Percentiles rank a stretch among this genome's conserved stretches.
phyloP scores from a whole-genome alignment of 2,797 vertebrate genomes.

The Tamandua tetradactyla region DNA sequence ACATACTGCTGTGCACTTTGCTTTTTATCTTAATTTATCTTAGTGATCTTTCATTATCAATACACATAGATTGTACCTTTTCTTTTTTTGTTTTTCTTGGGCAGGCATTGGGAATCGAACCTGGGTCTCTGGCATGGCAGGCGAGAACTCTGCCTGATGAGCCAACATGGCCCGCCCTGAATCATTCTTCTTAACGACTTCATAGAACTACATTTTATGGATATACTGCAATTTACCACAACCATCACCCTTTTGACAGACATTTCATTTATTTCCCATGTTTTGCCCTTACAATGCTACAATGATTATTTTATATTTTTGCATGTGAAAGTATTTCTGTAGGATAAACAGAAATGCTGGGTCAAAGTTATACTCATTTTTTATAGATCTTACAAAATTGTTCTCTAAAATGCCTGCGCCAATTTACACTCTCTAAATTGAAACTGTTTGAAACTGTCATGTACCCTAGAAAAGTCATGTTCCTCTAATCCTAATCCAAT shows the following conservation, averaged over 20 bases:
- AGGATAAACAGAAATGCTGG: background rate
- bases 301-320: background rate
- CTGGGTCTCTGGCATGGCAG: no score
- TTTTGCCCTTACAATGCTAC: background rate
- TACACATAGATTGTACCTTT: background rate
- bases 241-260: background rate
- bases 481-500: no score
- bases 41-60: background rate
- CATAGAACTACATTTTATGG: slow-evolving; percentile 16
- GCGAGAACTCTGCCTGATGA: no score
- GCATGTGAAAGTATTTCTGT: background rate
- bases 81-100: no score
- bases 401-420: background rate
- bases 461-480: no score
- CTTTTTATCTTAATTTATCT: slow-evolving; percentile 3
- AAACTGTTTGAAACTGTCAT: no score
- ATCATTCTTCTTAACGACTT: slow-evolving; percentile 2
- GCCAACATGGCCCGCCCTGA: no score
- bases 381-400: background rate
- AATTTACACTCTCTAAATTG: no score
- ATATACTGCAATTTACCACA: background rate
- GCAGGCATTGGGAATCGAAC: no score
- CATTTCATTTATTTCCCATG: background rate
- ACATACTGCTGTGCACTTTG: background rate
- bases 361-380: background rate